Conservation (phyloP, 2,888 invertebrate genomes). For the Drosophila stalkeri region DNA sequence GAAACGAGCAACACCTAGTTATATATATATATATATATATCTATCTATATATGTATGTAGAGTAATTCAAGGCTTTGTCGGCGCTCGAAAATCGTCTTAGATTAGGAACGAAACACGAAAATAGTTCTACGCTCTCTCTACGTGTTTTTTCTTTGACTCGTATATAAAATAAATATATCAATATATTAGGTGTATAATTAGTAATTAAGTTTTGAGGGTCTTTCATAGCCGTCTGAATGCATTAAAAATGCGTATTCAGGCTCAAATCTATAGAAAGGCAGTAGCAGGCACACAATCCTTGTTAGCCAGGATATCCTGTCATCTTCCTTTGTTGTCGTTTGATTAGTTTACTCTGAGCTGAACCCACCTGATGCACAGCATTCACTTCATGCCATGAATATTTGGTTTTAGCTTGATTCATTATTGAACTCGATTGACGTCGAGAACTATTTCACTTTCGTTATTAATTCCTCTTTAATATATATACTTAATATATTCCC, state of each 20-base stretch:
- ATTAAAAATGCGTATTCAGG: conserved; percentile 2
- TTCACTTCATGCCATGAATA: background rate
- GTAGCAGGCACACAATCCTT: background rate
- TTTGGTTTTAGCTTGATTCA: no score
- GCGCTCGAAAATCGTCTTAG: conserved; percentile 35
- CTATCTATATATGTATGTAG: background rate
- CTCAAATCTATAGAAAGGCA: no score
- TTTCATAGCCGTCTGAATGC: background rate
- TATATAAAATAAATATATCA: background rate
- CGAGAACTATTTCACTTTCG: no score
- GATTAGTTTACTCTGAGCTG: background rate
- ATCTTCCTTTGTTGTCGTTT: background rate
- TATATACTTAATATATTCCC: no score
- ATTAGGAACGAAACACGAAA: conserved; percentile 8
- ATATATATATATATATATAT: conserved; percentile 23
- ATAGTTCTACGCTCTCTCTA: conserved; percentile 50
- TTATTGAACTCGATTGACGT: no score
- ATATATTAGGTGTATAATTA: conserved; percentile 3
- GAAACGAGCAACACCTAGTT: conserved; percentile 20
- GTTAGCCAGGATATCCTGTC: background rate
- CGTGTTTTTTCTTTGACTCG: conserved; percentile 55
- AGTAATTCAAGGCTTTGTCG: conserved; percentile 23
- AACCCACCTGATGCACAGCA: conserved; percentile 5
- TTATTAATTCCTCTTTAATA: no score
- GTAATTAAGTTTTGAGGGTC: conserved; percentile 1